Conservation (phyloP, 1,140 invertebrate species). For the Maniola jurtina region DNA sequence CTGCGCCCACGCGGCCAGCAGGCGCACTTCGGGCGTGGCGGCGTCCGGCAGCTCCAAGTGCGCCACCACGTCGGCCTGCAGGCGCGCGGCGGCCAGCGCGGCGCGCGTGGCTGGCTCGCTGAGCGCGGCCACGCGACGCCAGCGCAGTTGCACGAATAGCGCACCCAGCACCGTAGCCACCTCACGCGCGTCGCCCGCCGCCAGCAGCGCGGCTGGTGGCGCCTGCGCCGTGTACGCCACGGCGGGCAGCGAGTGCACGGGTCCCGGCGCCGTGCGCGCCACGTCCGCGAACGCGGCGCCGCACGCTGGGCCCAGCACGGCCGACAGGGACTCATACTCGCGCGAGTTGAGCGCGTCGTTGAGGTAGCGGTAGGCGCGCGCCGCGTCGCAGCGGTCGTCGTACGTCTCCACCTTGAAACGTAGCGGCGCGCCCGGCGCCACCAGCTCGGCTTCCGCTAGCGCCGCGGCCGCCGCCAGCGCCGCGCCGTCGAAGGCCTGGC, state of each 20-base stretch:
- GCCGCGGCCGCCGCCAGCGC: conserved; percentile 40
- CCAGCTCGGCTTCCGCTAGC: conserved; percentile 40
- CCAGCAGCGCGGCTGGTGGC: conserved; percentile 38
- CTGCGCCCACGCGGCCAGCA: conserved; percentile 41
- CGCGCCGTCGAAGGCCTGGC: conserved; percentile 41
- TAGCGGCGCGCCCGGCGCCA: conserved; percentile 36
- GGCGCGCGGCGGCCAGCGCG: conserved; percentile 38
- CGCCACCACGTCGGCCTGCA: conserved; percentile 41
- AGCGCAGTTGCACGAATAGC: conserved; percentile 36
- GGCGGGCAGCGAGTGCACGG: conserved; percentile 45
- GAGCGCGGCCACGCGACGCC: conserved; percentile 51
- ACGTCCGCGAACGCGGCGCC: conserved; percentile 56
- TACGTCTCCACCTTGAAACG: conserved; percentile 43
- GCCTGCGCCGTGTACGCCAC: conserved; percentile 56
- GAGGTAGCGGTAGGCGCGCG: conserved; percentile 50
- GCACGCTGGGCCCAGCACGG: conserved; percentile 59
- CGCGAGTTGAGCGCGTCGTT: conserved; percentile 46
- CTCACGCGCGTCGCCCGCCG: conserved; percentile 45
- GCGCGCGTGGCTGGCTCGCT: conserved; percentile 50
- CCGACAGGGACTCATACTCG: conserved; percentile 54
- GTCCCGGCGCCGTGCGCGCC: conserved; percentile 41
- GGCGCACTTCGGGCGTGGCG: conserved; percentile 22
- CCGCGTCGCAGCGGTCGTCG: conserved; percentile 51
- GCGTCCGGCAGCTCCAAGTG: conserved; percentile 51
- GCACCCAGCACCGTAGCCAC: conserved; percentile 37